Evolutionary conservation across 2,113 vertebrate species (phyloP).

Genomic region (Ramphastos sulfuratus): DNA sequence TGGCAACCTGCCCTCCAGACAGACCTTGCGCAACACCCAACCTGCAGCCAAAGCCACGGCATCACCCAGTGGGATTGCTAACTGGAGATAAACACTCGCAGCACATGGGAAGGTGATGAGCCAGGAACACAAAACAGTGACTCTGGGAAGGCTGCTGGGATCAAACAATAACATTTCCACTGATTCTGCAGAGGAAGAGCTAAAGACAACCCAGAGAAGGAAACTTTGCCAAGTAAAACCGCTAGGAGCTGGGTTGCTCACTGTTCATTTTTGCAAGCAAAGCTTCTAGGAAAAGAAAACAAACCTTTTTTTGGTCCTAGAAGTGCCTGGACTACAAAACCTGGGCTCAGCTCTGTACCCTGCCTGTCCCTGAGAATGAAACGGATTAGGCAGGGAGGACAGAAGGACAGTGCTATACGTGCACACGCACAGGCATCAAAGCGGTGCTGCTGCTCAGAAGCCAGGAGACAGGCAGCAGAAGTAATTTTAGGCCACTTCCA

Average conservation of each 20-base stretch:
- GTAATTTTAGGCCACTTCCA: neutral
- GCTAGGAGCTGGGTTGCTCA: neutral
- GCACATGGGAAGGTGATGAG: neutral
- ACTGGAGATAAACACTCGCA: neutral
- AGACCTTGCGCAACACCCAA: neutral
- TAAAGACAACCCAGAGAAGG: neutral
- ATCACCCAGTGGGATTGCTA: neutral
- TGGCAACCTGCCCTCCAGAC: constrained; percentile 44
- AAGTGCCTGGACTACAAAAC: neutral
- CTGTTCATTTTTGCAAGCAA: neutral
- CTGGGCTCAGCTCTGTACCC: neutral
- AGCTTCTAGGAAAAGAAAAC: constrained; percentile 18
- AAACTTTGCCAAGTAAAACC: constrained; percentile 16
- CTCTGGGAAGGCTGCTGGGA: neutral
- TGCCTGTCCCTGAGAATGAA: neutral
- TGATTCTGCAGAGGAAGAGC: neutral
- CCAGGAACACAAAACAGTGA: neutral
- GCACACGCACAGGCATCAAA: neutral
- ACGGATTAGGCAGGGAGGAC: neutral
- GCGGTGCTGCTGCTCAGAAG: neutral
- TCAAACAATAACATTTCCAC: neutral
- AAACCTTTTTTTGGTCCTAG: neutral
- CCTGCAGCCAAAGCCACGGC: neutral
- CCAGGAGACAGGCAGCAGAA: neutral
- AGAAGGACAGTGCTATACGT: neutral